These are phyloP conservation scores for Dissostichus mawsoni DNA, from an alignment of 2,113 vertebrate genomes.

Conservation along the genomic window DNA sequence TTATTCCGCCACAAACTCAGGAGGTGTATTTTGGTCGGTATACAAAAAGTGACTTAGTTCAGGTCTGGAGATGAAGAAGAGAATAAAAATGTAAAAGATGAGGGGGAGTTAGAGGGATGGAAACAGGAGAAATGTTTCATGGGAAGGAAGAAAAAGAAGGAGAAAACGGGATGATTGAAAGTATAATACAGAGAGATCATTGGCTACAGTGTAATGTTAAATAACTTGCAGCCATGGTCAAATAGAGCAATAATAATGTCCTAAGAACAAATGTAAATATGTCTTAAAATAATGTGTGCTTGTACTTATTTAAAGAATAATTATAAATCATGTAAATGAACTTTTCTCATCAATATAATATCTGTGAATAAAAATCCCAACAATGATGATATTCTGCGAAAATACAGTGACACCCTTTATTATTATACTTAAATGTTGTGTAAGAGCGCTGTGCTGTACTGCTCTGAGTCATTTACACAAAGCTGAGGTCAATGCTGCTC, in stretches of 20 bases:
- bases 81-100: not conserved
- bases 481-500: constrained; percentile 38
- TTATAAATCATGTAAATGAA: no score
- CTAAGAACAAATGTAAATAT: not conserved
- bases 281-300: not conserved
- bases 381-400: not conserved
- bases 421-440: not conserved
- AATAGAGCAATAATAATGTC: not conserved
- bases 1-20: not conserved
- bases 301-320: not conserved
- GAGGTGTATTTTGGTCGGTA: not conserved
- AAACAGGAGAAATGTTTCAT: not conserved
- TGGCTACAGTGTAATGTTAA: not conserved
- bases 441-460: not conserved
- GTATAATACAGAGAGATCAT: not conserved
- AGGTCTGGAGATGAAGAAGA: not conserved
- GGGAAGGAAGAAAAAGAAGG: not conserved
- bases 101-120: not conserved
- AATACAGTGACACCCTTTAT: not conserved
- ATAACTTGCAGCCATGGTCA: not conserved
- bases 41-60: not conserved
- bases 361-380: not conserved
- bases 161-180: not conserved
- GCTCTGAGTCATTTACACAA: constrained; percentile 59
- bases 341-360: no score